phyloP scores from a whole-genome alignment of 2,113 vertebrate genomes.

The Rallus limicola region DNA sequence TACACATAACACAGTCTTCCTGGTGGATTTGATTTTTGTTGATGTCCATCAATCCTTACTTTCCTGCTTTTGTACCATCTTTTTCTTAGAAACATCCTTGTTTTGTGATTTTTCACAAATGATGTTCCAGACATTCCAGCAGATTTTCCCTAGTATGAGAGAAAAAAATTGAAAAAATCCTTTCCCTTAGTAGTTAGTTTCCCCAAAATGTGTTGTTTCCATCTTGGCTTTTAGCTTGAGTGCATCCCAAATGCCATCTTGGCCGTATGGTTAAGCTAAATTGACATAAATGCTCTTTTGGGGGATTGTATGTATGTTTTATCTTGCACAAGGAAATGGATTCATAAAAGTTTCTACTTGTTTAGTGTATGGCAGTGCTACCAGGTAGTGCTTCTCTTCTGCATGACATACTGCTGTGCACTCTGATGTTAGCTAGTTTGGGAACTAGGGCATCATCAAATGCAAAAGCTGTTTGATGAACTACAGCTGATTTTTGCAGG shows the following conservation, averaged over 20 bases:
- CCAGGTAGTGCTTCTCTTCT: neutral
- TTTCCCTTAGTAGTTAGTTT: neutral
- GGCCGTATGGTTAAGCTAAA: neutral
- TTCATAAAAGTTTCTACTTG: neutral
- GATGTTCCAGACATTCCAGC: neutral
- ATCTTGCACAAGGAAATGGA: neutral
- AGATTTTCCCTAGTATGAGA: neutral
- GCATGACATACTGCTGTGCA: neutral
- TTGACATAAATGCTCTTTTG: neutral
- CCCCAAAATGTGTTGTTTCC: neutral
- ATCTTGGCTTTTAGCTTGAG: neutral
- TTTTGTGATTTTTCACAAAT: neutral
- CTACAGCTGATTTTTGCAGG: neutral
- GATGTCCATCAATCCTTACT: neutral
- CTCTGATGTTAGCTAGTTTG: neutral
- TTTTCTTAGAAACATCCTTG: neutral
- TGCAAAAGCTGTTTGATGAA: neutral
- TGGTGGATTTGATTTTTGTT: neutral
- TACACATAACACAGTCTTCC: neutral
- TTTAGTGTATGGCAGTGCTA: neutral
- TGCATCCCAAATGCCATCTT: neutral
- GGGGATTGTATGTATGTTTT: neutral
- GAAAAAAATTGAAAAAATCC: neutral
- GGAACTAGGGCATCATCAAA: neutral
- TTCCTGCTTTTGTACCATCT: neutral